Conservation (phyloP, 2,888 invertebrate species). For the Xestia xanthographa region DNA sequence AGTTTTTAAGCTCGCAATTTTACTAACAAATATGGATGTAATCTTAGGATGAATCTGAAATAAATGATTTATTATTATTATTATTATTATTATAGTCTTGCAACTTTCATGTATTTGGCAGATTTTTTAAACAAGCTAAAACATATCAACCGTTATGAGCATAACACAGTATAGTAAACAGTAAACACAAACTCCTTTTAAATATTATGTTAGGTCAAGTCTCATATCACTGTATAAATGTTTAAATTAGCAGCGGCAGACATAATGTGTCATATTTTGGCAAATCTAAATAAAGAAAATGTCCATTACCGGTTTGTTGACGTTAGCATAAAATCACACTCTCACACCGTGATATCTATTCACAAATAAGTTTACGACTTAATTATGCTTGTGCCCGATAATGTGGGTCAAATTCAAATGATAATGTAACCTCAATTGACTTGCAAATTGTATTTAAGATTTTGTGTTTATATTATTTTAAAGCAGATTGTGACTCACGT, state of each 20-base stretch:
- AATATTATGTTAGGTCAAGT: conserved; percentile 42
- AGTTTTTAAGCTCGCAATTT: too few species aligned
- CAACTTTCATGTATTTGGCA: too few species aligned
- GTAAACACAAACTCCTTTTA: background rate
- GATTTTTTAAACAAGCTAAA: too few species aligned
- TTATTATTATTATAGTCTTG: too few species aligned
- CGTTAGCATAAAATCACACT: conserved; percentile 33
- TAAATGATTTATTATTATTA: too few species aligned
- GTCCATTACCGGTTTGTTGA: conserved; percentile 51
- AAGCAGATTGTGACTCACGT: background rate
- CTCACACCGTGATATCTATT: conserved; percentile 58
- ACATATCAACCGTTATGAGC: too few species aligned
- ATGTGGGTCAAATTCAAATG: conserved; percentile 47
- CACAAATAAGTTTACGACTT: conserved; percentile 42
- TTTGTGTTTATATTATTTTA: conserved; percentile 17
- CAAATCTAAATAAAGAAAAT: conserved; percentile 28
- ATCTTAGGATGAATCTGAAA: too few species aligned
- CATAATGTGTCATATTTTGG: conserved; percentile 24
- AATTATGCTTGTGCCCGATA: conserved; percentile 44
- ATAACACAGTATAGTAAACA: background rate
- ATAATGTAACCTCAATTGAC: conserved; percentile 36
- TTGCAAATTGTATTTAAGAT: conserved; percentile 33
- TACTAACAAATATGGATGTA: too few species aligned
- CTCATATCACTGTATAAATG: conserved; percentile 14
- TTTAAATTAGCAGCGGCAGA: conserved; percentile 12